phyloP scores from a whole-genome alignment of 2,888 invertebrate species.

The Cosmia pyralina region DNA sequence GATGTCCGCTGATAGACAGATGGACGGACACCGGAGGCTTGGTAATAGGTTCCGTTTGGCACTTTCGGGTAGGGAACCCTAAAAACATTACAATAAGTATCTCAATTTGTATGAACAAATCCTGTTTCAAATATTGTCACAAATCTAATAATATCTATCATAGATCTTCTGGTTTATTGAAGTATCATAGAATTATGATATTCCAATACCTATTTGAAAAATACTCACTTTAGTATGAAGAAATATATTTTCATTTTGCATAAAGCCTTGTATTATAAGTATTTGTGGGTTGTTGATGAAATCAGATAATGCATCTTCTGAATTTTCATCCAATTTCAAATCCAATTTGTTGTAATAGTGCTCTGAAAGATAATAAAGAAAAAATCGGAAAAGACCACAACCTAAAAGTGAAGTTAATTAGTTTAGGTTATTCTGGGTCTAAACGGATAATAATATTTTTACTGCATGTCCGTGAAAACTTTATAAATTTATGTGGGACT shows the following conservation, averaged over 20 bases:
- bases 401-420: not conserved
- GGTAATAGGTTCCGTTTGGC: too few species aligned
- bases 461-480: not conserved
- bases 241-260: constrained; percentile 70
- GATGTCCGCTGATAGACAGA: too few species aligned
- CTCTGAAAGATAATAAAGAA: constrained; percentile 73
- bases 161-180: not conserved
- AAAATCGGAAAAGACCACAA: not conserved
- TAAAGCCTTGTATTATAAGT: constrained; percentile 77
- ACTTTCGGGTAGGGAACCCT: too few species aligned
- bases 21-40: too few species aligned
- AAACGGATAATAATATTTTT: not conserved
- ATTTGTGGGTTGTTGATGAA: constrained; percentile 84
- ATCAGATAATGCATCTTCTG: constrained; percentile 79
- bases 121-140: constrained; percentile 4
- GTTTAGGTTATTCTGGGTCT: not conserved
- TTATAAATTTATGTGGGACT: not conserved
- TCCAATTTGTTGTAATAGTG: constrained; percentile 74
- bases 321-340: constrained; percentile 71
- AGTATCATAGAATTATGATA: too few species aligned
- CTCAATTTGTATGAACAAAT: not conserved
- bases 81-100: not conserved
- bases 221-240: constrained; percentile 73
- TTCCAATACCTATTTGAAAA: not conserved
- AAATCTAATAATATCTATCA: not conserved